These are phyloP conservation scores for Hipposideros armiger DNA, from an alignment of 2,113 vertebrate genomes.

Conservation along the genomic window DNA sequence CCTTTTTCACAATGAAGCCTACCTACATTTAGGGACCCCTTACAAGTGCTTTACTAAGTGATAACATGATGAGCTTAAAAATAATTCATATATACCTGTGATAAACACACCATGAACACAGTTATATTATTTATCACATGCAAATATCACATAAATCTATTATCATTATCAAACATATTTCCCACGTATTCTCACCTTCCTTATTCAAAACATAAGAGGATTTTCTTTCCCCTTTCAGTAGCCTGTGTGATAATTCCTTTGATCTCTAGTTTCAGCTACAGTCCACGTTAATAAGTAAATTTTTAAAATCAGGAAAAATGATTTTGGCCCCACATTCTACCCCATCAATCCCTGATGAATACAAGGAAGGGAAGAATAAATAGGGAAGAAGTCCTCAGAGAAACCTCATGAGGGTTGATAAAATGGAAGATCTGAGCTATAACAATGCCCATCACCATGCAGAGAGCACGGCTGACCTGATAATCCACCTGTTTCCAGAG, in stretches of 20 bases:
- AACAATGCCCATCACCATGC: not conserved
- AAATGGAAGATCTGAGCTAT: not conserved
- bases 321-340: not conserved
- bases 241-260: not conserved
- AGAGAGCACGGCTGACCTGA: not conserved
- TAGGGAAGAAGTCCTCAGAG: not conserved
- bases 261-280: not conserved
- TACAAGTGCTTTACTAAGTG: not conserved
- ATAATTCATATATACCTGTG: not conserved
- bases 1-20: not conserved
- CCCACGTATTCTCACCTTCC: not conserved
- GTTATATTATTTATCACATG: not conserved
- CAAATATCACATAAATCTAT: not conserved
- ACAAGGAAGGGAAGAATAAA: not conserved
- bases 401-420: not conserved
- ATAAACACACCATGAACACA: not conserved
- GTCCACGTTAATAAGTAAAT: not conserved
- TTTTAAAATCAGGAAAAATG: constrained; percentile 4
- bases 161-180: not conserved
- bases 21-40: not conserved
- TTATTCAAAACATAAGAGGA: not conserved
- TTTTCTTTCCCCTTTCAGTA: not conserved
- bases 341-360: rapidly evolving
- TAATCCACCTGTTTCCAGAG: not conserved
- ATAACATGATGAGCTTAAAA: not conserved